Evolutionary conservation across 2,797 vertebrate genomes (phyloP).

Genomic region (Ambastaia sidthimunki): DNA sequence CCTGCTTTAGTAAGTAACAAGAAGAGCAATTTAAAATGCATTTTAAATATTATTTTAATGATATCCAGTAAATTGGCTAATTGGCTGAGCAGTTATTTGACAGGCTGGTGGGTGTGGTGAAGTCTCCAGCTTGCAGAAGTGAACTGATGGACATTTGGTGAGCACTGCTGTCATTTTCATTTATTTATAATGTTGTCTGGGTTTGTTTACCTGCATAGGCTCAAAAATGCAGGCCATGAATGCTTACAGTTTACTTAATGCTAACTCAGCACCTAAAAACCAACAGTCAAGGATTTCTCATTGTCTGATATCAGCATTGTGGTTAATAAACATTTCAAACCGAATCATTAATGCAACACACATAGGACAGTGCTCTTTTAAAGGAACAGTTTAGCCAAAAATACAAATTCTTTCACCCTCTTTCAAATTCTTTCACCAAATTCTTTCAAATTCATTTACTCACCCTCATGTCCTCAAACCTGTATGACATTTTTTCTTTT

Average conservation of each 20-base stretch:
- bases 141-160: neutral
- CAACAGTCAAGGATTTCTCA: slow-evolving; percentile 1
- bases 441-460: too few species aligned
- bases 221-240: neutral
- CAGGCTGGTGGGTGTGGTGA: neutral
- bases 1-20: neutral
- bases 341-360: slow-evolving; percentile 16
- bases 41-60: neutral
- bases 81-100: neutral
- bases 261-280: slow-evolving; percentile 16
- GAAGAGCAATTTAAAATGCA: neutral
- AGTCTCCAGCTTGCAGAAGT: neutral
- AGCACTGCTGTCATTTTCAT: neutral
- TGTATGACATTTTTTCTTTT: too few species aligned
- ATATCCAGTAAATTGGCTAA: neutral
- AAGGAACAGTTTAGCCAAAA: too few species aligned
- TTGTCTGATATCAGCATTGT: neutral
- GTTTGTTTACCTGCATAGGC: slow-evolving; percentile 4
- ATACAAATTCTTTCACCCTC: too few species aligned
- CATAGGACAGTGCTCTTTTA: neutral
- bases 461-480: too few species aligned
- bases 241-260: neutral
- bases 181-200: neutral
- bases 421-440: too few species aligned
- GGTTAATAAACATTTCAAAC: neutral